These are phyloP conservation scores for Nysson spinosus DNA, from an alignment of 2,888 invertebrate genomes.

Conservation along the genomic window DNA sequence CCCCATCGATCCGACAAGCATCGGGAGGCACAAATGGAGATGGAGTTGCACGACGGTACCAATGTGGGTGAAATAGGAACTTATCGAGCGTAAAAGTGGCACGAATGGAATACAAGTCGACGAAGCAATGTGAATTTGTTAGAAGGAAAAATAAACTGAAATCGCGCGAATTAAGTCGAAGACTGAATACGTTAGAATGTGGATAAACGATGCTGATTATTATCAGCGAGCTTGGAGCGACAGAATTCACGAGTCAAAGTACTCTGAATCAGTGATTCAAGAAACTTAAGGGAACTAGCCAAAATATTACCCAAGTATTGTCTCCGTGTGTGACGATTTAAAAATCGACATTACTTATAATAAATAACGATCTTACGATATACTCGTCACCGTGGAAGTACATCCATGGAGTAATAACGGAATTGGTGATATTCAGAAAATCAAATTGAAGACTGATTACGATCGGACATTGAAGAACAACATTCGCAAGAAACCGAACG, in stretches of 20 bases:
- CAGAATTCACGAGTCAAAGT: too few species aligned
- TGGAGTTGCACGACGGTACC: conserved; percentile 56
- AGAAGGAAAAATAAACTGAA: not conserved
- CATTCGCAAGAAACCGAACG: conserved; percentile 18
- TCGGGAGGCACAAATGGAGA: conserved; percentile 55
- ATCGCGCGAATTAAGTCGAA: conserved; percentile 46
- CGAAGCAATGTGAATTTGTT: conserved; percentile 1
- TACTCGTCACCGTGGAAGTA: not conserved
- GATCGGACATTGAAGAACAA: conserved; percentile 8
- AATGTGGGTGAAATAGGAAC: conserved; percentile 55
- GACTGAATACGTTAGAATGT: conserved; percentile 51
- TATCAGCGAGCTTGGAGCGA: not conserved
- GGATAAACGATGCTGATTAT: not conserved
- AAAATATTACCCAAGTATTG: too few species aligned
- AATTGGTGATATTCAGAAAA: conserved; percentile 18
- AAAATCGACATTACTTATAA: too few species aligned
- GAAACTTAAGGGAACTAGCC: too few species aligned
- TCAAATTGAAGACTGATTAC: conserved; percentile 42
- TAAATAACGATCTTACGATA: too few species aligned
- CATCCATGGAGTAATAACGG: conserved; percentile 5
- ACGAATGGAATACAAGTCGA: not conserved
- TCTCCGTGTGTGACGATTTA: too few species aligned
- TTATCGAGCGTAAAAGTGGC: conserved; percentile 53
- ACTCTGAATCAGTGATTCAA: too few species aligned
- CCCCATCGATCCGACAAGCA: conserved; percentile 59